These are phyloP conservation scores for Centropristis striata DNA, from an alignment of 2,113 vertebrate species.

Conservation along the genomic window DNA sequence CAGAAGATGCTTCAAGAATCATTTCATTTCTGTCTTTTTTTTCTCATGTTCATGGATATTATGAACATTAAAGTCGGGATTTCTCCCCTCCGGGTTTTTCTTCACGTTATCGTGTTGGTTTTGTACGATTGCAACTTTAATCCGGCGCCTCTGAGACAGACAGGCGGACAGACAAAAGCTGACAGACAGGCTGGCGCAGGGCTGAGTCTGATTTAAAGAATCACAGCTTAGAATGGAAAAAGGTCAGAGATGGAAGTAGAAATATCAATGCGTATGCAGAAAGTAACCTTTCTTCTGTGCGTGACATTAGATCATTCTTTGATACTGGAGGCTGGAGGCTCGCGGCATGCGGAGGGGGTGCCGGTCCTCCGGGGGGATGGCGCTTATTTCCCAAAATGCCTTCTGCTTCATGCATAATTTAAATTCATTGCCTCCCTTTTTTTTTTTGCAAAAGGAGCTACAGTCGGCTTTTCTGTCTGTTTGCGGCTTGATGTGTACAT, in stretches of 20 bases:
- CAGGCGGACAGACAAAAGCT: not conserved
- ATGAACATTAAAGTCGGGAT: not conserved
- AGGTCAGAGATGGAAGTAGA: constrained; percentile 82
- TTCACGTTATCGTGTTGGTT: not conserved
- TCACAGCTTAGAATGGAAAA: constrained; percentile 70
- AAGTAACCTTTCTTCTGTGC: constrained; percentile 84
- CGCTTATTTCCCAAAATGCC: constrained; percentile 79
- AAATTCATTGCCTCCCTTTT: constrained; percentile 75
- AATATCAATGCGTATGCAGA: constrained; percentile 84
- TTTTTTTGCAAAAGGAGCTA: constrained; percentile 64
- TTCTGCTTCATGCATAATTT: constrained; percentile 80
- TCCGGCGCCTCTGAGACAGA: constrained; percentile 3
- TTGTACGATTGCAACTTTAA: not conserved
- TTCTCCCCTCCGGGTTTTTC: not conserved
- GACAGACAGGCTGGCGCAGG: constrained; percentile 28
- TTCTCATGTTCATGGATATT: not conserved
- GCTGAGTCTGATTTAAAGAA: constrained; percentile 59
- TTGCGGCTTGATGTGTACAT: constrained; percentile 56
- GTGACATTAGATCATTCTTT: constrained; percentile 85
- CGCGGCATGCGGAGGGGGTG: not conserved
- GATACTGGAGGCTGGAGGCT: constrained; percentile 66
- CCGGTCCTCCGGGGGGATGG: constrained; percentile 46
- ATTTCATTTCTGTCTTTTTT: rapidly evolving
- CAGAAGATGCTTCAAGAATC: not conserved
- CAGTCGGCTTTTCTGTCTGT: constrained; percentile 71